Evolutionary conservation across 2,113 vertebrate genomes (phyloP).

Genomic region (Hoplias malabaricus): DNA sequence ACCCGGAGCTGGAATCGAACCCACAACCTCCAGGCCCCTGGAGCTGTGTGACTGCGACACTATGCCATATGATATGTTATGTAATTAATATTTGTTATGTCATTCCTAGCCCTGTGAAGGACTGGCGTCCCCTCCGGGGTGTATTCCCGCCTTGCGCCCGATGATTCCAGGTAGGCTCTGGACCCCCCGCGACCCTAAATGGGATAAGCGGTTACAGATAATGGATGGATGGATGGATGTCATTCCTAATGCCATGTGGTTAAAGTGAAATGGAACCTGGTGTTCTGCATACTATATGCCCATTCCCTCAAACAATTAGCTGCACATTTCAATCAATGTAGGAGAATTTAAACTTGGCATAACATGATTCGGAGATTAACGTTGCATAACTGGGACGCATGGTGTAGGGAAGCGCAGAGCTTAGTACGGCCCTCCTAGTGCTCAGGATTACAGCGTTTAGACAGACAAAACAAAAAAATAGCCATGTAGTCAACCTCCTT

Average conservation of each 20-base stretch:
- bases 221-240: no score
- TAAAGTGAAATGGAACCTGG: neutral
- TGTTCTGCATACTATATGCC: neutral
- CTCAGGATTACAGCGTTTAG: neutral
- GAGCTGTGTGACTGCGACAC: no score
- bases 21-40: no score
- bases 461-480: constrained; percentile 22
- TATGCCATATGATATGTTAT: no score
- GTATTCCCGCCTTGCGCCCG: no score
- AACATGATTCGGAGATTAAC: neutral
- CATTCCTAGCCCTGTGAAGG: no score
- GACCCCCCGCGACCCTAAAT: no score
- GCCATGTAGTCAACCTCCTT: neutral
- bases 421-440: neutral
- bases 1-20: no score
- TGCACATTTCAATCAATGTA: constrained; percentile 1
- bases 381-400: constrained; percentile 20
- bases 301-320: neutral
- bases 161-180: no score
- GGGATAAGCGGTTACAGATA: no score
- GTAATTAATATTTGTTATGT: no score
- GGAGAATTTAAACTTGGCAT: neutral
- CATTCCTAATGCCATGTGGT: neutral
- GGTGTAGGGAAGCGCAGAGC: neutral
- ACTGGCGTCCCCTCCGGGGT: no score